Evolutionary conservation across 2,888 invertebrate species (phyloP).

Genomic region (Caenorhabditis sulstoni): DNA sequence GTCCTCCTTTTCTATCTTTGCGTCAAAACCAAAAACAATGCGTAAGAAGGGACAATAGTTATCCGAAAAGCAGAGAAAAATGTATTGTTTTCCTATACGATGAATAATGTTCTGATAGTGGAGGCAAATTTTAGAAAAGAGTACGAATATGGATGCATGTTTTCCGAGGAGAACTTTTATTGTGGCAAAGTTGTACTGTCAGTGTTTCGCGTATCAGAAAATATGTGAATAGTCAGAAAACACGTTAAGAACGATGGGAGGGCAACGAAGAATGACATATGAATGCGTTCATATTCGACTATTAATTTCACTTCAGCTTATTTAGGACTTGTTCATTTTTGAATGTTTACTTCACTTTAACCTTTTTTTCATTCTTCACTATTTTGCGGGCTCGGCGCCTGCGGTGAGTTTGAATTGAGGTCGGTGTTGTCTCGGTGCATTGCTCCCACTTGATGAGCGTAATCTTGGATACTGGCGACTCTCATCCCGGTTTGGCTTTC

Average conservation of each 20-base stretch:
- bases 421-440: slow-evolving; percentile 27
- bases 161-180: too few species aligned
- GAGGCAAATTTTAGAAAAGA: too few species aligned
- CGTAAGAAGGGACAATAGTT: not conserved
- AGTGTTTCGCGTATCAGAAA: not conserved
- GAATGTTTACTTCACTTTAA: too few species aligned
- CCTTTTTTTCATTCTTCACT: slow-evolving; percentile 19
- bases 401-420: slow-evolving; percentile 27
- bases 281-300: too few species aligned
- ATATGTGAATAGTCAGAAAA: not conserved
- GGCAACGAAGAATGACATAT: too few species aligned
- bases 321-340: too few species aligned
- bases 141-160: too few species aligned
- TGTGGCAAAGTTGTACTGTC: not conserved
- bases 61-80: not conserved
- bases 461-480: slow-evolving; percentile 30
- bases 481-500: slow-evolving; percentile 15
- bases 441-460: slow-evolving; percentile 26
- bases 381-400: slow-evolving; percentile 26
- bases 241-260: not conserved
- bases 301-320: too few species aligned
- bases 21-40: slow-evolving; percentile 1
- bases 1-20: not conserved
- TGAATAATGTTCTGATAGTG: not conserved
- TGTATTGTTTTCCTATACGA: not conserved